Evolutionary conservation across 2,113 vertebrate species (phyloP).

Genomic region (rat (Rattus norvegicus)): GRCr8 NC_086020.1:26940501-26941000

Average conservation of each 20-base stretch:
- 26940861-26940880: too few relatives aligned
- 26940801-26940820: not conserved
- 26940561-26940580: too few relatives aligned
- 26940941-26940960: not conserved
- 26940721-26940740: not conserved
- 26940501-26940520: not conserved
- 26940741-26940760: not conserved
- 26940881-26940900: not conserved
- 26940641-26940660: not conserved
- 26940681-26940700: not conserved
- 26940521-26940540: not conserved
- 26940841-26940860: not conserved
- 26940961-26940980: not conserved
- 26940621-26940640: too few relatives aligned
- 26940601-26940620: too few relatives aligned
- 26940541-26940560: not conserved
- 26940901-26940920: too few relatives aligned
- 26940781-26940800: not conserved
- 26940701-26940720: not conserved
- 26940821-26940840: not conserved
- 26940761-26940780: not conserved
- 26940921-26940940: too few relatives aligned
- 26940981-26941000: not conserved
- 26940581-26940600: not conserved
- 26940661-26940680: not conserved